phyloP scores from a whole-genome alignment of 2,113 vertebrate genomes.

The Lota lota region DNA sequence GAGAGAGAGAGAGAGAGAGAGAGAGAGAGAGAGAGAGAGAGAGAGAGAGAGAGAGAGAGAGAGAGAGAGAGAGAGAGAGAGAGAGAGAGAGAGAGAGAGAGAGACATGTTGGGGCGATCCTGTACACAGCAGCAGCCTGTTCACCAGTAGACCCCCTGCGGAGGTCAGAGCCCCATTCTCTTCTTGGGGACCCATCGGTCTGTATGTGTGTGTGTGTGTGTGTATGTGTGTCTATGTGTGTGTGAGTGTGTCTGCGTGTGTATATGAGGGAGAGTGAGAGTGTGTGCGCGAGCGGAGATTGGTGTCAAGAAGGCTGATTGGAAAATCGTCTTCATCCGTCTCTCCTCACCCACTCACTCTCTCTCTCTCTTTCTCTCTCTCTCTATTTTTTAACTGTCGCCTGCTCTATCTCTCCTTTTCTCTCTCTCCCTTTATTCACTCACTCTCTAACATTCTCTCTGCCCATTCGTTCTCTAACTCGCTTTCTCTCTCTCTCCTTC shows the following conservation, averaged over 20 bases:
- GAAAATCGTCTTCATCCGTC: background rate
- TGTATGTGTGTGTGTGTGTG: slow-evolving; percentile 14
- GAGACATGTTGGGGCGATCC: too few relatives aligned
- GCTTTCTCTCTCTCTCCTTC: slow-evolving; percentile 3
- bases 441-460: background rate
- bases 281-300: background rate
- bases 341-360: slow-evolving; percentile 7
- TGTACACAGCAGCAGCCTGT: too few relatives aligned
- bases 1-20: too few relatives aligned
- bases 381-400: too few relatives aligned
- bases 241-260: background rate
- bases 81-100: too few relatives aligned
- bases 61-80: too few relatives aligned
- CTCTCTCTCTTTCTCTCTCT: background rate
- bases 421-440: too few relatives aligned
- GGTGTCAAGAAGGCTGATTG: background rate
- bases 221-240: slow-evolving; percentile 1
- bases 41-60: too few relatives aligned
- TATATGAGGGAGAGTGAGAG: background rate
- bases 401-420: background rate
- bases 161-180: slow-evolving; percentile 47
- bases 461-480: slow-evolving; percentile 2
- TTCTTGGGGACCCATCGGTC: slow-evolving; percentile 38
- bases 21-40: too few relatives aligned
- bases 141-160: too few relatives aligned